Conservation (phyloP, 1,140 invertebrate species). For the Geopemphigus sp. region DNA sequence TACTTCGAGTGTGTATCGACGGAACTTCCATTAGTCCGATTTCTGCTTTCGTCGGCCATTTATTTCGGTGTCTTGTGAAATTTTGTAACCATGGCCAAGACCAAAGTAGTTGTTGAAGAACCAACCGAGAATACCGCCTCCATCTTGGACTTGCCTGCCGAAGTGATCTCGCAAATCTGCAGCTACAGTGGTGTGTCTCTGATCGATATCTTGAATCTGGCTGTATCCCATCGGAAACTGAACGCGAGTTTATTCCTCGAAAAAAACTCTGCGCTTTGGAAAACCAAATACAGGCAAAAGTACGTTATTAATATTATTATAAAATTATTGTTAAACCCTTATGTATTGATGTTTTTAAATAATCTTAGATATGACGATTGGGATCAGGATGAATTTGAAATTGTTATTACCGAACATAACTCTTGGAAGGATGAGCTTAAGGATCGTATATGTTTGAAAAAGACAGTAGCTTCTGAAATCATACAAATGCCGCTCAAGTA, state of each 20-base stretch:
- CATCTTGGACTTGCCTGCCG: slow-evolving; percentile 11
- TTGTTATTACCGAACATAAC: slow-evolving; percentile 16
- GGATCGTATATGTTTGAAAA: neutral
- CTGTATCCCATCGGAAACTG: slow-evolving; percentile 5
- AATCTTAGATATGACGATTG: neutral
- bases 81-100: no score
- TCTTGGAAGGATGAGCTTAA: slow-evolving; percentile 8
- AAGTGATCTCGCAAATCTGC: slow-evolving; percentile 2
- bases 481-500: neutral
- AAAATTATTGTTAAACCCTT: no score
- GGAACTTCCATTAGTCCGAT: no score
- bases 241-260: neutral
- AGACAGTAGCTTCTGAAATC: slow-evolving; percentile 13
- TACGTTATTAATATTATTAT: neutral
- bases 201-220: neutral
- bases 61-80: no score
- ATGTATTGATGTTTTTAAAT: neutral
- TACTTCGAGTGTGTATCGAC: no score
- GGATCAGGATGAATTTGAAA: slow-evolving; percentile 2
- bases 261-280: slow-evolving; percentile 17
- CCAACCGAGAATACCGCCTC: no score
- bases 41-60: no score
- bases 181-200: neutral
- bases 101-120: no score
- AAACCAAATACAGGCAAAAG: slow-evolving; percentile 30